Percentiles rank a stretch among this genome's conserved stretches.
Conservation (phyloP, 2,797 vertebrate genomes). For the Tapirus indicus region DNA sequence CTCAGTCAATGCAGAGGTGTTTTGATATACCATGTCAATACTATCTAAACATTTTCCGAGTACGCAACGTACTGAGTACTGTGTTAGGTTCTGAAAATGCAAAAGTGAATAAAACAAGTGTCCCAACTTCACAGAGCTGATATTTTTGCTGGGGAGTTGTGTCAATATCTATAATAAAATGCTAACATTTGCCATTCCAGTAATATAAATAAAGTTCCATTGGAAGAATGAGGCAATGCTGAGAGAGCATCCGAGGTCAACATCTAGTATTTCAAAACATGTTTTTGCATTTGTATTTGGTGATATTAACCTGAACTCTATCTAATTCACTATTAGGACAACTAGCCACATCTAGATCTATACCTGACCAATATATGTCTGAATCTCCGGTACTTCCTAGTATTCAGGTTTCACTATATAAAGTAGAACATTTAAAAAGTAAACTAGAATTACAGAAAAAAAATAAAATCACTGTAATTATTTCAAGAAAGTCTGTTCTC, state of each 20-base stretch:
- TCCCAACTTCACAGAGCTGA: background rate
- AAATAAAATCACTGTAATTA: background rate
- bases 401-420: constrained; percentile 7
- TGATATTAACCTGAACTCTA: background rate
- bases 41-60: background rate
- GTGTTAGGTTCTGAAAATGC: constrained; percentile 37
- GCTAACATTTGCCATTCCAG: background rate
- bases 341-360: background rate
- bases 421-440: constrained; percentile 31
- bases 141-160: background rate
- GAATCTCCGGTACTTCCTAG: background rate
- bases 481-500: constrained; percentile 37
- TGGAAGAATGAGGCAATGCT: background rate
- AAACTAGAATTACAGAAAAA: constrained; percentile 41
- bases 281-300: background rate
- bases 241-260: background rate
- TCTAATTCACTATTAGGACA: background rate
- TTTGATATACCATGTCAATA: background rate
- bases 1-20: constrained; percentile 12
- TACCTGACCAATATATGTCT: background rate
- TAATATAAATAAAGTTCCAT: background rate
- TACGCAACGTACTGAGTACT: background rate
- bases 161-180: background rate
- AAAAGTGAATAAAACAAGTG: constrained; percentile 49
- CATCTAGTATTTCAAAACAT: constrained; percentile 29